phyloP scores from a whole-genome alignment of 2,888 invertebrate species.

The Leucophenga montana region DNA sequence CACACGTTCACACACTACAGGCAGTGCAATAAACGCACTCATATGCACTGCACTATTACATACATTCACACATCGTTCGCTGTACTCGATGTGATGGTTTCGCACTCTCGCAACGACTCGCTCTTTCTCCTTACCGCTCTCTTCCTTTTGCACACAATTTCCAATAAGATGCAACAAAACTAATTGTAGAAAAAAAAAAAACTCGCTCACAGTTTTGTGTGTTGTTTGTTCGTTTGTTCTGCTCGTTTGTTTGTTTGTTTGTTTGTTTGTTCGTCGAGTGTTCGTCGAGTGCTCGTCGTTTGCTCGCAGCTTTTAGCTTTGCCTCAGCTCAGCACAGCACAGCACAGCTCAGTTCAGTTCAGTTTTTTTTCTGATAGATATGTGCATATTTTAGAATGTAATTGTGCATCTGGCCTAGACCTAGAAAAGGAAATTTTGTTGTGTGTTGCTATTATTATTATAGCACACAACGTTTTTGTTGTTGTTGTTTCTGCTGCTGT shows the following conservation, averaged over 20 bases:
- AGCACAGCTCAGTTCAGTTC: no score
- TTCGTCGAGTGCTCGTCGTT: neutral
- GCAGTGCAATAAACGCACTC: neutral
- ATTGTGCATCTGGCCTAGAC: conserved; percentile 72
- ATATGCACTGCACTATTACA: neutral
- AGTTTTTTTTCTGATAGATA: conserved; percentile 13
- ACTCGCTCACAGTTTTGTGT: conserved; percentile 16
- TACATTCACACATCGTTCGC: no score
- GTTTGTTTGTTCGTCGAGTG: neutral
- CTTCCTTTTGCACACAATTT: conserved; percentile 16
- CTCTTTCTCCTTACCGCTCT: no score
- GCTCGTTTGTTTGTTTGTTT: no score
- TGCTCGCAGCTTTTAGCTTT: conserved; percentile 8
- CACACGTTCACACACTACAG: no score
- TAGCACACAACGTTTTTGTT: conserved; percentile 42
- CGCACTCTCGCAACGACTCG: neutral
- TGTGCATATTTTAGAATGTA: conserved; percentile 69
- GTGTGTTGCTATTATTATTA: conserved; percentile 68
- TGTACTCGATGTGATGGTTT: no score
- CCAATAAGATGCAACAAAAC: no score
- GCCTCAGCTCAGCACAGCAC: no score
- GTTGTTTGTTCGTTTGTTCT: neutral
- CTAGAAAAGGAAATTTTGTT: conserved; percentile 72
- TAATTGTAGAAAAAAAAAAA: conserved; percentile 25
- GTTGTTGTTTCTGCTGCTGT: conserved; percentile 37